Base-by-base conservation (phyloP, 2,113 vertebrate species). In the Oceanodroma tethys region DNA sequence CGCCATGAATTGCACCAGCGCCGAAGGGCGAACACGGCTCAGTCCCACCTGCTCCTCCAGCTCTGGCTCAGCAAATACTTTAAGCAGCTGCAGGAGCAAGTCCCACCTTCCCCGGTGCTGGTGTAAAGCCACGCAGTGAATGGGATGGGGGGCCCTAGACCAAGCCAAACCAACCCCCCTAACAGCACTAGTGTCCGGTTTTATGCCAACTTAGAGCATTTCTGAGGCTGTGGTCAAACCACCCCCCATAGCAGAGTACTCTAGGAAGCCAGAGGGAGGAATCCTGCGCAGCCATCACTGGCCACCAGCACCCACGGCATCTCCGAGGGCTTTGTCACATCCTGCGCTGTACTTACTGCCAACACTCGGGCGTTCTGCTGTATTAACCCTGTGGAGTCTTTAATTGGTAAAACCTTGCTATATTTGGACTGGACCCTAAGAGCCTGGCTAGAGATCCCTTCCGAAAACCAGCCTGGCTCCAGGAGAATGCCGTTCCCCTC, bases 271-370 rank as follows among this genome's bases (percentile, higher is more conserved):
- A 23, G 23, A 25, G 34, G 21, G 25, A 68, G 22, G 65, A 76
- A 71, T 38, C 36, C 34, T 1, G 8, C 4, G 2, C 27, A 34
- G 76, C 55, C 47, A 2, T 2, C 36, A 29, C 13, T 1, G 3
- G 36, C 12, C 63, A 83, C 29, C 53, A 30, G 0, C 4, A 59
- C 13, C 43, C 74, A 56, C 1, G 4, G 58, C 78, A 75, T 8
- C 71, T n/a, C 70, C 11, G 4, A 53, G 63, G 40, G 59, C 67
- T 74, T n/a, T 27, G 59, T 20, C 70, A 63, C 65, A 87, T 43
- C 68, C 88, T 9, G 7, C 20, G 3, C 60, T 9, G 38, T 6
- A 3, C 67, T 52, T 21, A 3, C 43, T 56, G 93, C 73, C 92
- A 87, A 14, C 21, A 16, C 56, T 36, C 0, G 2, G 67, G 4